A percentile compares a stretch with the other conserved stretches of the same genome.
These are phyloP conservation scores for Ceratosolen fusciceps DNA, from an alignment of 1,140 invertebrate species.

Conservation along the genomic window DNA sequence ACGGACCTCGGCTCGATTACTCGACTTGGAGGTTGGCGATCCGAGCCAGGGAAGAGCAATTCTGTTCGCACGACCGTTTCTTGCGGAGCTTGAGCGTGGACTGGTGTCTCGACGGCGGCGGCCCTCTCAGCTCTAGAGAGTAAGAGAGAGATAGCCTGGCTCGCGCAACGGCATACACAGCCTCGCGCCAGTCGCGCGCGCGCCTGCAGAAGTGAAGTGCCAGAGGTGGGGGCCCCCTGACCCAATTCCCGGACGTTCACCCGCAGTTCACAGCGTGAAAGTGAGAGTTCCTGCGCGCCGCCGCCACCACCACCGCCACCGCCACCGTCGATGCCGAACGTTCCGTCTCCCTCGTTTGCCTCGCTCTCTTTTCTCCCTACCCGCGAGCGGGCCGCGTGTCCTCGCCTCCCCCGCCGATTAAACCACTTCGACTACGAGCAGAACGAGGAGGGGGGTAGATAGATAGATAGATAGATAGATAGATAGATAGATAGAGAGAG, in stretches of 20 bases:
- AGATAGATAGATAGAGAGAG: too few species aligned
- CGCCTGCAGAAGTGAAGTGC: slow-evolving; percentile 65
- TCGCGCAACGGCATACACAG: slow-evolving; percentile 18
- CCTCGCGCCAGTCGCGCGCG: slow-evolving; percentile 64
- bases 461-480: too few species aligned
- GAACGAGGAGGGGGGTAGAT: too few species aligned
- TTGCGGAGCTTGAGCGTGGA: slow-evolving; percentile 68
- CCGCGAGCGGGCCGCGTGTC: slow-evolving; percentile 1
- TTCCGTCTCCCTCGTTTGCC: slow-evolving; percentile 42
- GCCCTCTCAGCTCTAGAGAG: slow-evolving; percentile 43
- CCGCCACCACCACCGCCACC: slow-evolving; percentile 58
- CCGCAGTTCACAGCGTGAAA: slow-evolving; percentile 73
- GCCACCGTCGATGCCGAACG: slow-evolving; percentile 53
- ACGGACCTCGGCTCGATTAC: neutral
- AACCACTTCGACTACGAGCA: too few species aligned
- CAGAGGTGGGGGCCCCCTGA: slow-evolving; percentile 70
- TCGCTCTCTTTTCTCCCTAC: slow-evolving; percentile 51
- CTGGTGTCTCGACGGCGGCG: slow-evolving; percentile 61
- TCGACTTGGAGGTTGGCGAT: neutral
- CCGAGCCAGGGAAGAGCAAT: slow-evolving; percentile 44
- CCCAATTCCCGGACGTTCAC: slow-evolving; percentile 73
- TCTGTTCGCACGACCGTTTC: slow-evolving; percentile 63
- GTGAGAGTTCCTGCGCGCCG: slow-evolving; percentile 69
- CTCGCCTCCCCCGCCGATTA: slow-evolving; percentile 11
- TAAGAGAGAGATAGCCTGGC: slow-evolving; percentile 14